These are phyloP conservation scores for Athene cunicularia DNA, from an alignment of 2,113 vertebrate genomes.

Conservation along the genomic window DNA sequence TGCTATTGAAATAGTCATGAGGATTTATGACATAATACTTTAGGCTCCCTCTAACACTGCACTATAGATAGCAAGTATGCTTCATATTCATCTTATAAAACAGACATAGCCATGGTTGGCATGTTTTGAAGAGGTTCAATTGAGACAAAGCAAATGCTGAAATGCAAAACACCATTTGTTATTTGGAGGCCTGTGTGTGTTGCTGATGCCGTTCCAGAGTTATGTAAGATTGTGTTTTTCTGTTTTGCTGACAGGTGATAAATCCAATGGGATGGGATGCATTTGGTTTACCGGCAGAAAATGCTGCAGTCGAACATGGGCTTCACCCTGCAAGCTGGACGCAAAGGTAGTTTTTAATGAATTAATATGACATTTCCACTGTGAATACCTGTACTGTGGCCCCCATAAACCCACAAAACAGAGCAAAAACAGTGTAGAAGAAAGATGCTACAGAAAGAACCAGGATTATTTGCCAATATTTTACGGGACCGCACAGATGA, in stretches of 20 bases:
- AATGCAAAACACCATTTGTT: not conserved
- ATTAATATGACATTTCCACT: not conserved
- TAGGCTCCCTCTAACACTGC: not conserved
- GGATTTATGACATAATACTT: not conserved
- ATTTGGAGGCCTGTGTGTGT: not conserved
- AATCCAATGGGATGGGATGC: constrained; percentile 99
- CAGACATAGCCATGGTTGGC: not conserved
- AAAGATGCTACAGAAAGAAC: not conserved
- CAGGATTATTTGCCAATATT: not conserved
- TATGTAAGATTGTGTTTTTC: not conserved
- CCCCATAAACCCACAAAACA: not conserved
- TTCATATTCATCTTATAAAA: not conserved
- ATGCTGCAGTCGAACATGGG: constrained; percentile 90
- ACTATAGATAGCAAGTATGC: not conserved
- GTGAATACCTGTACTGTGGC: not conserved
- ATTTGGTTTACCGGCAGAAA: constrained; percentile 96
- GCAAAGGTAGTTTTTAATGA: constrained; percentile 76
- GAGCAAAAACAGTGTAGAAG: not conserved
- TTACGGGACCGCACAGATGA: not conserved
- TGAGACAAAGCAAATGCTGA: not conserved
- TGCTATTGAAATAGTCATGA: not conserved
- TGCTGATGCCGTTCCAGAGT: not conserved
- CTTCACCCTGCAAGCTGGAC: constrained; percentile 94
- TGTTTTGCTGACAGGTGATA: constrained; percentile 81
- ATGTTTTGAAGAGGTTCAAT: not conserved